These are phyloP conservation scores for Hystrix cristata DNA, from an alignment of 2,113 vertebrate species.

Conservation along the genomic window DNA sequence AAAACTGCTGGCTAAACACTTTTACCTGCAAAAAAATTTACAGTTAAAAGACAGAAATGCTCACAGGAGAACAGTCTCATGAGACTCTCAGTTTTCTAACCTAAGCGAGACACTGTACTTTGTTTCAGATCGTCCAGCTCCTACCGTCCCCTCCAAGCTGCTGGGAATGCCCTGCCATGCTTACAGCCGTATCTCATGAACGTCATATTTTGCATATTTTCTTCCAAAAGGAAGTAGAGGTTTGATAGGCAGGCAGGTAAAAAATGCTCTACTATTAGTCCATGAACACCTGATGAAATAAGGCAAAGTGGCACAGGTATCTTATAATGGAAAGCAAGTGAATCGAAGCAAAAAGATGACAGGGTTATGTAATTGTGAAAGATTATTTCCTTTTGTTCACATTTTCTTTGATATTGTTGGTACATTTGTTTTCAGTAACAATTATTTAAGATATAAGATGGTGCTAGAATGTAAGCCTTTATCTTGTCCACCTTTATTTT, in stretches of 20 bases:
- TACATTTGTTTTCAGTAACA: neutral
- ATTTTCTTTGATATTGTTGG: neutral
- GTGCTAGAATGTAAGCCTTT: neutral
- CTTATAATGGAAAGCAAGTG: neutral
- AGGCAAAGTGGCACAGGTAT: neutral
- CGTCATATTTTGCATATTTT: neutral
- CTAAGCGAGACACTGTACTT: neutral
- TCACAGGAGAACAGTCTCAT: neutral
- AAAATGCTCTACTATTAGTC: neutral
- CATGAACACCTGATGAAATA: neutral
- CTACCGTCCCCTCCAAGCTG: neutral
- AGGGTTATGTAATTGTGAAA: neutral
- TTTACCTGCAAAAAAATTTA: neutral
- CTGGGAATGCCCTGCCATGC: too few species aligned
- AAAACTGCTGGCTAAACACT: slow-evolving; percentile 65
- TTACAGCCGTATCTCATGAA: neutral
- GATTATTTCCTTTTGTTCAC: neutral
- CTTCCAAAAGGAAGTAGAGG: neutral
- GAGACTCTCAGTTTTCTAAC: neutral
- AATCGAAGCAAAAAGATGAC: neutral
- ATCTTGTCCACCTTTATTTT: neutral
- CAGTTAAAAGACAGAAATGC: neutral
- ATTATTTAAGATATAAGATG: neutral
- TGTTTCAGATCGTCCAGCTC: neutral
- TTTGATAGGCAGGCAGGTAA: neutral